A percentile compares a stretch with the other conserved stretches of the same genome.
Evolutionary conservation across 2,888 invertebrate genomes (phyloP).

Genomic region (Linyphia triangularis): DNA sequence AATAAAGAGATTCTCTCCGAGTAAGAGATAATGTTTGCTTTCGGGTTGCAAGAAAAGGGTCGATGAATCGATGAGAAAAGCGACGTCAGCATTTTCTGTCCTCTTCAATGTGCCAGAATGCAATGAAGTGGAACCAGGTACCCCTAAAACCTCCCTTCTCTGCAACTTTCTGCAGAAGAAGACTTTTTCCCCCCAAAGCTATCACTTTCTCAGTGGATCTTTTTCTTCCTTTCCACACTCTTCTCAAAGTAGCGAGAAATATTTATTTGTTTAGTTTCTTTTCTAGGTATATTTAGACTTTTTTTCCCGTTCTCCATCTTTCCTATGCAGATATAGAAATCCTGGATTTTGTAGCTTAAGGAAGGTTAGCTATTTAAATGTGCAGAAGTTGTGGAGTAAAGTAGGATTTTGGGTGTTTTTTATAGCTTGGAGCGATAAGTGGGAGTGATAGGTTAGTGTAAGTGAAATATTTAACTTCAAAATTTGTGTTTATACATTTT

Average conservation of each 20-base stretch:
- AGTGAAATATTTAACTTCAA: no score
- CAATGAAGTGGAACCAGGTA: constrained; percentile 59
- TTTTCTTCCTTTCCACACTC: constrained; percentile 5
- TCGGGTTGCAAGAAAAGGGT: constrained; percentile 41
- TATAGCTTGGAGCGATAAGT: no score
- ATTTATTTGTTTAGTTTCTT: constrained; percentile 50
- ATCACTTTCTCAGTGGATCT: constrained; percentile 47
- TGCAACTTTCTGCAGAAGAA: constrained; percentile 9
- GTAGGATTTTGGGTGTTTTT: no score
- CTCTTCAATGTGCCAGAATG: constrained; percentile 18
- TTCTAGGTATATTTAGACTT: constrained; percentile 2
- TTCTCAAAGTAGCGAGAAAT: constrained; percentile 21
- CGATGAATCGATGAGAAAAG: constrained; percentile 45
- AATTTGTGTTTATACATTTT: no score
- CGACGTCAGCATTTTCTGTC: constrained; percentile 32
- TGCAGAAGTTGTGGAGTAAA: background rate
- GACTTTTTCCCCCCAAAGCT: constrained; percentile 22
- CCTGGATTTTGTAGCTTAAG: background rate
- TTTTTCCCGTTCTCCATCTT: background rate
- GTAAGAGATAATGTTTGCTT: constrained; percentile 68
- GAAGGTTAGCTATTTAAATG: background rate
- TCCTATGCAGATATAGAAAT: background rate
- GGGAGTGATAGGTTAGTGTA: no score
- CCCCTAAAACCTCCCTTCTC: constrained; percentile 21
- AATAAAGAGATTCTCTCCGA: constrained; percentile 45